Evolutionary conservation across 1,140 invertebrate genomes (phyloP).

Genomic region (Bombus fervidus): DNA sequence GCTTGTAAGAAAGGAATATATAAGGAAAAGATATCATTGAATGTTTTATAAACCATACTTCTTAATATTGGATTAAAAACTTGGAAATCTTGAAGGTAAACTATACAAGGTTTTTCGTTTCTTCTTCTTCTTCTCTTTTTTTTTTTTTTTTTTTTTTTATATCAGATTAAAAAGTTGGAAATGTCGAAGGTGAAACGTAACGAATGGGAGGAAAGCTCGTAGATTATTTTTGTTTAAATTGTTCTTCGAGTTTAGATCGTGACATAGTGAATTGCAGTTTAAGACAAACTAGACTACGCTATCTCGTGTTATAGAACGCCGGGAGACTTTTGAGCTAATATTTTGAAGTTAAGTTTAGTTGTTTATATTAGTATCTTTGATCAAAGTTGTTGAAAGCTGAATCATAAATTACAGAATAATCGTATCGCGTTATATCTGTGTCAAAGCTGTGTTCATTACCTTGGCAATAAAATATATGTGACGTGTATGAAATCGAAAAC

Average conservation of each 20-base stretch:
- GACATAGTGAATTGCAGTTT: neutral
- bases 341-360: neutral
- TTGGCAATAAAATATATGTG: neutral
- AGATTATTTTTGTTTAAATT: neutral
- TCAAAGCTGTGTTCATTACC: neutral
- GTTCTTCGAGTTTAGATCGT: neutral
- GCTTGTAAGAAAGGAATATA: neutral
- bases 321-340: neutral
- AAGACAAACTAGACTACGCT: neutral
- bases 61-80: neutral
- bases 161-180: neutral
- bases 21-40: neutral
- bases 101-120: too few species aligned
- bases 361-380: constrained; percentile 1
- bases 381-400: neutral
- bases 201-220: neutral
- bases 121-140: too few species aligned
- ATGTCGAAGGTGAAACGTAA: neutral
- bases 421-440: neutral
- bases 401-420: neutral
- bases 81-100: neutral
- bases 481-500: neutral
- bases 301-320: neutral
- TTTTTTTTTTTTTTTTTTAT: neutral
- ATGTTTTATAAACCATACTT: neutral